A percentile compares a stretch with the other conserved stretches of the same genome.
Evolutionary conservation across 2,113 vertebrate genomes (phyloP).

Genomic region (Capra hircus): DNA sequence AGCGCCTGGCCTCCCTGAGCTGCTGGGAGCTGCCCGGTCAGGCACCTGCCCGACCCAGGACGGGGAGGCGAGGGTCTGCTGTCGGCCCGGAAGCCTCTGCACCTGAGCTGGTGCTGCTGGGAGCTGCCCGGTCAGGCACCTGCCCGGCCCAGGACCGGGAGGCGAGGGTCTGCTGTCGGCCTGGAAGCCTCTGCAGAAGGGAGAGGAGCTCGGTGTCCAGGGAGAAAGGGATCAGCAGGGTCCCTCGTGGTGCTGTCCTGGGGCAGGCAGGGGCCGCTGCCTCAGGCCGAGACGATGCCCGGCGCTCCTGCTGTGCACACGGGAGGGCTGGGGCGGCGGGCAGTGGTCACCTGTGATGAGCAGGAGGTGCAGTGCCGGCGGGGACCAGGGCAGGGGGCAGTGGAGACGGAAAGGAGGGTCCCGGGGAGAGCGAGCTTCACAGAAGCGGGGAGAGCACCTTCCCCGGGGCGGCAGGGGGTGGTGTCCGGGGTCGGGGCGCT

Average conservation of each 20-base stretch:
- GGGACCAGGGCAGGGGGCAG: no score
- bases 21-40: accelerated
- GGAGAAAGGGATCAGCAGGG: no score
- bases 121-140: accelerated
- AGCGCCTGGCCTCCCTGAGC: accelerated
- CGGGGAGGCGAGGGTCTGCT: accelerated
- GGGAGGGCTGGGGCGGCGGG: accelerated
- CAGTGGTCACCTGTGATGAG: not conserved
- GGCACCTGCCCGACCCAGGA: accelerated
- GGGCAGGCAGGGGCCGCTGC: not conserved
- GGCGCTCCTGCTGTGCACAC: accelerated
- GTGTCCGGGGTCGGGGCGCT: not conserved
- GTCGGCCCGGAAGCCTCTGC: not conserved
- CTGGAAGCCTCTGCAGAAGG: not conserved
- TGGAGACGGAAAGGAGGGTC: not conserved
- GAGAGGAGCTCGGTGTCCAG: not conserved
- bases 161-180: not conserved
- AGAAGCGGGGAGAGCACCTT: not conserved
- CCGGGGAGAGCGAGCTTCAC: not conserved
- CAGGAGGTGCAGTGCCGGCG: accelerated
- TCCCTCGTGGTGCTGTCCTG: accelerated
- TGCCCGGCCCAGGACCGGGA: accelerated
- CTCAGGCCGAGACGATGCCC: accelerated
- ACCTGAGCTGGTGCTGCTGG: no score
- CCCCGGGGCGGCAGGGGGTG: accelerated